A percentile compares a stretch with the other conserved stretches of the same genome.
phyloP scores from a whole-genome alignment of 2,888 invertebrate species.

The Vesta saturnalis region DNA sequence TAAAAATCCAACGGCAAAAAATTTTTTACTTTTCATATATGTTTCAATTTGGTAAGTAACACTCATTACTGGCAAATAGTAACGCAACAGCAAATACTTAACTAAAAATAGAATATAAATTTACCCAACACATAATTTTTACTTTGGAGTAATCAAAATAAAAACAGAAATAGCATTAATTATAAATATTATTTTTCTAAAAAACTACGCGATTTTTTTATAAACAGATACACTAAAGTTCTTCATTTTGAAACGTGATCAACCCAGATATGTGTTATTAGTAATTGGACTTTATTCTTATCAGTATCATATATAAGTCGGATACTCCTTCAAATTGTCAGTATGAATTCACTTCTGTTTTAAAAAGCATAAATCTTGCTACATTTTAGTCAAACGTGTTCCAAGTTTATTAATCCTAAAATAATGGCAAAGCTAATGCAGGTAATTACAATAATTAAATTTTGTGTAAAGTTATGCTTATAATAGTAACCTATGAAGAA shows the following conservation, averaged over 20 bases:
- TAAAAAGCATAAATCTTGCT: not conserved
- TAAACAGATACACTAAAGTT: not conserved
- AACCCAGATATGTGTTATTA: constrained; percentile 31
- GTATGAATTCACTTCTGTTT: constrained; percentile 12
- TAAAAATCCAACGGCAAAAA: too few relatives aligned
- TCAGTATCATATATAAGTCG: constrained; percentile 33
- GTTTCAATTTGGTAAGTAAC: too few relatives aligned
- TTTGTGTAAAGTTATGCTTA: not conserved
- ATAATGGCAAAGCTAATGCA: not conserved
- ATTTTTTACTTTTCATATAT: too few relatives aligned
- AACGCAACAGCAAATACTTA: too few relatives aligned
- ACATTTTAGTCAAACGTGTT: not conserved
- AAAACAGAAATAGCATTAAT: too few relatives aligned
- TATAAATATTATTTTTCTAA: not conserved
- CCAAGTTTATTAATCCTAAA: not conserved
- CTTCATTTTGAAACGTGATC: constrained; percentile 30
- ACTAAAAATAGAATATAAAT: too few relatives aligned
- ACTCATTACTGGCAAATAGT: too few relatives aligned
- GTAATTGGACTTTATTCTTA: constrained; percentile 37
- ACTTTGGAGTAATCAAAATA: not conserved
- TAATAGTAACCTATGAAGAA: too few relatives aligned
- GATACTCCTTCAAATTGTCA: constrained; percentile 18
- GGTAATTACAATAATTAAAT: constrained; percentile 3
- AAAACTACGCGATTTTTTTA: not conserved
- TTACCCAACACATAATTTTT: not conserved